Base-by-base conservation (phyloP, 2,888 invertebrate species). In the Cheilosia grossa region DNA sequence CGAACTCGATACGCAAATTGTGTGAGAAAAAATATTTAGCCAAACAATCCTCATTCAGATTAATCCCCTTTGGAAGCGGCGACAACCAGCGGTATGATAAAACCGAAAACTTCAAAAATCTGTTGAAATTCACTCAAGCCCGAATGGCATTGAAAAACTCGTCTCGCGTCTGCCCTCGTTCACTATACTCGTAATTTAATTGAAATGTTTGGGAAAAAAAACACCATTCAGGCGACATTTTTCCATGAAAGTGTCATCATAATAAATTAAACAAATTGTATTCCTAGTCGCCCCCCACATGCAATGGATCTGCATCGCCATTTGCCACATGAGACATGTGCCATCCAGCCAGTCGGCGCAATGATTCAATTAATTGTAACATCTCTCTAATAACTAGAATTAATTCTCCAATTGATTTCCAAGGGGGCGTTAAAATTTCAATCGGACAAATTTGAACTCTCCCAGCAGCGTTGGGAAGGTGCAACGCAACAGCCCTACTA, bases 281-380 rank as follows among this genome's bases (percentile, higher is more conserved):
- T 78, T 37, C 61, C 56, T 21, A 51, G 47, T 47, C 47, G 21
- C 49, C 64, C 13, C n/a, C 47, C 47, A 24, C 66, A 54, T 83
- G 83, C 74, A 80, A 83, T 83, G 42, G 42, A 80, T 75, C 53
- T 64, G 83, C 80, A 69, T 83, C 44, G 21, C 58, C 51, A 56
- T 59, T 19, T 70, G 70, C 53, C 13, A 3, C 74, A 70, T 74
- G 83, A 44, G 69, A 10, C 74, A 70, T 74, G 83, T 51, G 69
- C 80, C 58, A 73, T 0, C 37, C 24, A 9, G 7, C 17, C 10
- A 17, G 9, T 17, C 9, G 21, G 5, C 49, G 64, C 66, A 74
- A 80, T 80, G 53, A 83, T 83, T 80, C 69, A 83, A 83, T 83
- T 80, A 83, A 83, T 83, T 79, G 69, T 64, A 69, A 58, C 83